Evolutionary conservation across 2,888 invertebrate species (phyloP).

Genomic region (Melanotus villosus): DNA sequence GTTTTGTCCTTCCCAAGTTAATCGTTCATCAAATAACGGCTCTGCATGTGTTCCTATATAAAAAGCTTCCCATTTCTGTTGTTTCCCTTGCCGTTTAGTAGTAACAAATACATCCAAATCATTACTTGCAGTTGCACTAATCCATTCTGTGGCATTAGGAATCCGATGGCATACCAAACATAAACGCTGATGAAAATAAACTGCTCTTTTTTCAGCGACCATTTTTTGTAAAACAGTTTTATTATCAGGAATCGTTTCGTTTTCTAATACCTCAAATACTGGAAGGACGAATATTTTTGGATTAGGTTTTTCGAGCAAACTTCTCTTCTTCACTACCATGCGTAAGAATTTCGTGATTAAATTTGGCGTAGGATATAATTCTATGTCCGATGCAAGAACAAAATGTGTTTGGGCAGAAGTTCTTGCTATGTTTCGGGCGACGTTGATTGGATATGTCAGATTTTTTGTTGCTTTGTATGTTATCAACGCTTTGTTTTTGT

Average conservation of each 20-base stretch:
- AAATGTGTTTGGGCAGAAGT: constrained; percentile 87
- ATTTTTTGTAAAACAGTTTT: constrained; percentile 72
- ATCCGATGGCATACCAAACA: constrained; percentile 70
- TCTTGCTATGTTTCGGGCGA: constrained; percentile 89
- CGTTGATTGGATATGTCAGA: constrained; percentile 82
- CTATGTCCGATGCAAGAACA: constrained; percentile 89
- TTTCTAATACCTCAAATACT: constrained; percentile 63
- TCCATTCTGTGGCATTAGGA: constrained; percentile 67
- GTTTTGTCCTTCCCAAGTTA: constrained; percentile 71
- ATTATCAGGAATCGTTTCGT: constrained; percentile 74
- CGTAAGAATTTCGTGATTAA: constrained; percentile 56
- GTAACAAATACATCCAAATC: constrained; percentile 66
- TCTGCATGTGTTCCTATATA: constrained; percentile 70
- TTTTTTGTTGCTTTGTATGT: constrained; percentile 55
- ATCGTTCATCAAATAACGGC: constrained; percentile 69
- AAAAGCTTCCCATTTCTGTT: constrained; percentile 70
- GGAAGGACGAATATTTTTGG: constrained; percentile 56
- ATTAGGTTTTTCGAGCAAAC: constrained; percentile 36
- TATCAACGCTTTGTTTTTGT: constrained; percentile 26
- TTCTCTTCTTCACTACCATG: constrained; percentile 50
- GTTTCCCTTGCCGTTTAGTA: constrained; percentile 64
- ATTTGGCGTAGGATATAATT: constrained; percentile 75
- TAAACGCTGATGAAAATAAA: constrained; percentile 71
- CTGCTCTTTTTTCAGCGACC: constrained; percentile 66
- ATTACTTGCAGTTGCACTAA: constrained; percentile 52